Percentiles rank a stretch among this genome's conserved stretches.
Conservation (phyloP, 1,140 invertebrate genomes). For the Hycleus cichorii region DNA sequence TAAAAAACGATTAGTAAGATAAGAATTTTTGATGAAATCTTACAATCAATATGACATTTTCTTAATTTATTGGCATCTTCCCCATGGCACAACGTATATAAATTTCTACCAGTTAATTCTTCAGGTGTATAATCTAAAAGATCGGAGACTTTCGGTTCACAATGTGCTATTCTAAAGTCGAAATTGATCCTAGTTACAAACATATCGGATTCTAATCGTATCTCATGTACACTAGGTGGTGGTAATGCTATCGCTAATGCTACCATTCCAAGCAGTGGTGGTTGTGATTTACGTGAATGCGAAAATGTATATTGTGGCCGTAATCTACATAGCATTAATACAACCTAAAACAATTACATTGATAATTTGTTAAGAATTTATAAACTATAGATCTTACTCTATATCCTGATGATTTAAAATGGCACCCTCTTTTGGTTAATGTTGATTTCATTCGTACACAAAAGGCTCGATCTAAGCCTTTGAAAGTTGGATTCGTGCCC, state of each 20-base stretch:
- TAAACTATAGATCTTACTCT: conserved; percentile 60
- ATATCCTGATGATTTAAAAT: conserved; percentile 97
- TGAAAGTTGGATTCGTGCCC: conserved; percentile 63
- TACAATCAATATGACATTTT: conserved; percentile 89
- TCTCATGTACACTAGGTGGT: conserved; percentile 93
- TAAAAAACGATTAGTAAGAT: neutral
- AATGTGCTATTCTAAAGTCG: conserved; percentile 93
- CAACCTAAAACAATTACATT: conserved; percentile 59
- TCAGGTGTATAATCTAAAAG: conserved; percentile 88
- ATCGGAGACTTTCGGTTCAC: conserved; percentile 92
- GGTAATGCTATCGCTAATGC: conserved; percentile 90
- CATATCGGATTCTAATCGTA: conserved; percentile 91
- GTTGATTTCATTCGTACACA: conserved; percentile 98
- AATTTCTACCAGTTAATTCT: conserved; percentile 86
- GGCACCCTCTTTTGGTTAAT: conserved; percentile 92
- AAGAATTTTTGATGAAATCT: conserved; percentile 41
- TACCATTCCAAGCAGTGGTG: conserved; percentile 85
- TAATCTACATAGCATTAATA: conserved; percentile 81
- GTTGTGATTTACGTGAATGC: conserved; percentile 74
- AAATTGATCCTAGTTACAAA: conserved; percentile 94
- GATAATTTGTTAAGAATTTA: neutral
- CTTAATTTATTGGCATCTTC: conserved; percentile 89
- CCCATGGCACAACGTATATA: conserved; percentile 90
- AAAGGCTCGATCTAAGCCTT: conserved; percentile 86
- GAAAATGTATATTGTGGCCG: conserved; percentile 88